Evolutionary conservation across 2,797 vertebrate species (phyloP).

Genomic region (Falco naumanni): DNA sequence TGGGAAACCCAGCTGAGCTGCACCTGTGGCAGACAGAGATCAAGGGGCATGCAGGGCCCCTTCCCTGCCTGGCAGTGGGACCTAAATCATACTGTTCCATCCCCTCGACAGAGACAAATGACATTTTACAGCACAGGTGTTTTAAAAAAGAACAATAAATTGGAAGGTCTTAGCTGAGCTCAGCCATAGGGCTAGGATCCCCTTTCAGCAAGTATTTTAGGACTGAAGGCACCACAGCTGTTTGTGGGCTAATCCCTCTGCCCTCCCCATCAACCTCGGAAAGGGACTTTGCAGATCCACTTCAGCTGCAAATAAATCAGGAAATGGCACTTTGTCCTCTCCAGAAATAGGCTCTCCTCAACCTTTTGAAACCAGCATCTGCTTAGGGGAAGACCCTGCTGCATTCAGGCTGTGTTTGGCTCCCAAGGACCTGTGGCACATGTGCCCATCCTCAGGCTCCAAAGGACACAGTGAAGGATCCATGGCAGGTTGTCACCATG

Average conservation of each 20-base stretch:
- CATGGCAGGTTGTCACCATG: fast-evolving
- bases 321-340: not conserved
- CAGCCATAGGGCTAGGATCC: not conserved
- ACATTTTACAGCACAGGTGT: conserved; percentile 8
- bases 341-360: not conserved
- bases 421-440: fast-evolving
- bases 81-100: not conserved
- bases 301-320: not conserved
- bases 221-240: conserved; percentile 49
- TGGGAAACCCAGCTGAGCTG: not conserved
- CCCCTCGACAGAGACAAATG: not conserved
- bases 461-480: not conserved
- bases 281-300: not conserved
- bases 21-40: not conserved
- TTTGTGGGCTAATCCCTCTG: conserved; percentile 36
- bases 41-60: not conserved
- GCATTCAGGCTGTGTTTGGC: not conserved
- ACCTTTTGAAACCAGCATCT: not conserved
- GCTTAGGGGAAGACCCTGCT: not conserved
- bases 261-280: not conserved
- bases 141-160: not conserved
- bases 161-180: not conserved
- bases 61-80: not conserved
- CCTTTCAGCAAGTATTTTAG: conserved; percentile 59
- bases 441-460: not conserved